Evolutionary conservation across 2,113 vertebrate species (phyloP).

Genomic region (Barnardius zonarius): DNA sequence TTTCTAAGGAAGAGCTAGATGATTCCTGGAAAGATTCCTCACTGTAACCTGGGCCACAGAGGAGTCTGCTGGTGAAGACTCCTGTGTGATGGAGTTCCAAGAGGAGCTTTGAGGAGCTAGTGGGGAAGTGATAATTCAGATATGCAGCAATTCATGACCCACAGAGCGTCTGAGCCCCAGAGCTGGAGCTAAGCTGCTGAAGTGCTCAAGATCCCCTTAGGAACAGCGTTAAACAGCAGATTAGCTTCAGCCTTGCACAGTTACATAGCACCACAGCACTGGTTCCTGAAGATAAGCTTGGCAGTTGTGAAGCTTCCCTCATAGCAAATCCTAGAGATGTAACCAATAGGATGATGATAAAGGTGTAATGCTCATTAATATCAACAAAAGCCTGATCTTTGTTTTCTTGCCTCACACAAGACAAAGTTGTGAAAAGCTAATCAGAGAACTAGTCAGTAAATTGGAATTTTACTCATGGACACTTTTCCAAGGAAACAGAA

Average conservation of each 20-base stretch:
- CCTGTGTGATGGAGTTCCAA: background rate
- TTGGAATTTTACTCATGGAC: conserved; percentile 7
- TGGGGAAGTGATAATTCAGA: background rate
- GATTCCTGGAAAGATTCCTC: background rate
- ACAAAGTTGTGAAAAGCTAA: background rate
- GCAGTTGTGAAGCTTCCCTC: background rate
- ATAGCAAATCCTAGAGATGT: background rate
- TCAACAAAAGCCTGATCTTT: background rate
- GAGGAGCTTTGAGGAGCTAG: background rate
- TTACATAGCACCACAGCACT: background rate
- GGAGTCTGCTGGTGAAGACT: background rate
- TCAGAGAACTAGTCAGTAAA: conserved; percentile 11
- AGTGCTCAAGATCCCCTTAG: background rate
- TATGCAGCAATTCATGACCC: fast-evolving
- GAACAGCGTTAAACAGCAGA: conserved; percentile 6
- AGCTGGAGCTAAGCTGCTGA: background rate
- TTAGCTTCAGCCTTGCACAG: background rate
- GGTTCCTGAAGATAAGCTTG: background rate
- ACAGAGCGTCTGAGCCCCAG: background rate
- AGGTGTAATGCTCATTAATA: background rate
- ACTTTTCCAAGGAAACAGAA: background rate
- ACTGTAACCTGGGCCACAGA: background rate
- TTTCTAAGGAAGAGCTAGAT: background rate
- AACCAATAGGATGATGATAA: background rate
- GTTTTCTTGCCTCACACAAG: background rate